Percentiles rank a stretch among this genome's conserved stretches.
Conservation (phyloP, 2,797 vertebrate species). For the Brachyrhaphis roseni region DNA sequence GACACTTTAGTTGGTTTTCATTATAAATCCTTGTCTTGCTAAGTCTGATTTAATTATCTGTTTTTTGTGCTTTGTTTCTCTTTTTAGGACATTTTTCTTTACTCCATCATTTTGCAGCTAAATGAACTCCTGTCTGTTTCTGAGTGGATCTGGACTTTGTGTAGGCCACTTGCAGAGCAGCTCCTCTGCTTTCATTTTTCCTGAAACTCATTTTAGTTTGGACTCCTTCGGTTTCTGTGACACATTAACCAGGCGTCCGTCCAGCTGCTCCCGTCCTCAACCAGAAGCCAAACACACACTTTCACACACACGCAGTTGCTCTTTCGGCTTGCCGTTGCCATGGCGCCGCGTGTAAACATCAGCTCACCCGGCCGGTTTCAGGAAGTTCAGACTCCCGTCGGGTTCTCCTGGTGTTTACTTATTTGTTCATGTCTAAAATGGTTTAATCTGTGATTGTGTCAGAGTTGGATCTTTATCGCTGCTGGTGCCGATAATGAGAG, state of each 20-base stretch:
- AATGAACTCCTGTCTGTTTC: neutral
- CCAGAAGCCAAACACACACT: neutral
- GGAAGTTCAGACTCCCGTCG: neutral
- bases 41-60: neutral
- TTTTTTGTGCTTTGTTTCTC: neutral
- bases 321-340: constrained; percentile 29
- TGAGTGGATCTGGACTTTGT: neutral
- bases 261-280: neutral
- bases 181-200: neutral
- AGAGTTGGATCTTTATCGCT: neutral
- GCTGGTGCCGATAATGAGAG: neutral
- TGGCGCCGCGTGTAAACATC: constrained; percentile 29
- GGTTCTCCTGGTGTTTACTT: neutral
- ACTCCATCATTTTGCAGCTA: neutral
- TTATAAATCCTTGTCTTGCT: neutral
- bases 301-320: neutral
- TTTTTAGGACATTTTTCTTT: neutral
- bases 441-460: neutral
- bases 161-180: neutral
- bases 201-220: neutral
- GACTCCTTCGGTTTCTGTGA: neutral
- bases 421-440: neutral
- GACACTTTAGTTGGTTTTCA: too few species aligned
- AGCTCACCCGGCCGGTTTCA: neutral
- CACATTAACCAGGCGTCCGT: neutral